A percentile compares a stretch with the other conserved stretches of the same genome.
Conservation (phyloP, 2,113 vertebrate species). For the Eulemur macaco region DNA sequence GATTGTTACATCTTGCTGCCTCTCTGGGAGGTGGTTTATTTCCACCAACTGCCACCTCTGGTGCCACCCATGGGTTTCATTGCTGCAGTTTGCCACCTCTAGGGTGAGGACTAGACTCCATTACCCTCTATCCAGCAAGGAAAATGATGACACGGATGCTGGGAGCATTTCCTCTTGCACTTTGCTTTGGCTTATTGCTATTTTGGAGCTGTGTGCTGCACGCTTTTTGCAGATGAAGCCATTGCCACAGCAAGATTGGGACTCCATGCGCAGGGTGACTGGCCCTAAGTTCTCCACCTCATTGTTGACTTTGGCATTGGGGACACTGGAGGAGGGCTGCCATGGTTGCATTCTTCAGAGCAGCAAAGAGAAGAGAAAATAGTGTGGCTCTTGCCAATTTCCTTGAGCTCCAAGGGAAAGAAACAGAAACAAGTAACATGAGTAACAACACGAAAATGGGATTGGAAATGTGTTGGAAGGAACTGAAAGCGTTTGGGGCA, state of each 20-base stretch:
- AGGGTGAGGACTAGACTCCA: neutral
- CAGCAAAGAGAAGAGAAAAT: constrained; percentile 54
- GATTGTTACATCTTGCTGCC: neutral
- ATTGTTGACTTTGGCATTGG: constrained; percentile 55
- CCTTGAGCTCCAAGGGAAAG: constrained; percentile 58
- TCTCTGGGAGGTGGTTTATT: neutral
- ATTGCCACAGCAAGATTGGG: neutral
- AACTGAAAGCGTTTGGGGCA: neutral
- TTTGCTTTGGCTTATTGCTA: neutral
- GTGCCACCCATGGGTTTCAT: neutral
- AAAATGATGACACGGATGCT: neutral
- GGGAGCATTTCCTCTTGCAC: neutral
- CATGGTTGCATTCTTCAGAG: constrained; percentile 53
- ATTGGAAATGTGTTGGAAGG: neutral
- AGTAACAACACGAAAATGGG: constrained; percentile 45
- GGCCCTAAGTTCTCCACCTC: neutral
- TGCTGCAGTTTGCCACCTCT: neutral
- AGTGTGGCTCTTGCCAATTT: constrained; percentile 55
- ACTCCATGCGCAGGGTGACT: neutral
- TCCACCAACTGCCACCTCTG: neutral
- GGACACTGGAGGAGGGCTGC: constrained; percentile 23
- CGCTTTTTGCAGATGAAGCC: neutral
- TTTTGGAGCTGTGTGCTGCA: neutral
- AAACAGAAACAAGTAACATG: constrained; percentile 62
- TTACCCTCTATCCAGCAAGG: neutral